Evolutionary conservation across 2,113 vertebrate genomes (phyloP).

Genomic region (Hypomesus transpacificus): DNA sequence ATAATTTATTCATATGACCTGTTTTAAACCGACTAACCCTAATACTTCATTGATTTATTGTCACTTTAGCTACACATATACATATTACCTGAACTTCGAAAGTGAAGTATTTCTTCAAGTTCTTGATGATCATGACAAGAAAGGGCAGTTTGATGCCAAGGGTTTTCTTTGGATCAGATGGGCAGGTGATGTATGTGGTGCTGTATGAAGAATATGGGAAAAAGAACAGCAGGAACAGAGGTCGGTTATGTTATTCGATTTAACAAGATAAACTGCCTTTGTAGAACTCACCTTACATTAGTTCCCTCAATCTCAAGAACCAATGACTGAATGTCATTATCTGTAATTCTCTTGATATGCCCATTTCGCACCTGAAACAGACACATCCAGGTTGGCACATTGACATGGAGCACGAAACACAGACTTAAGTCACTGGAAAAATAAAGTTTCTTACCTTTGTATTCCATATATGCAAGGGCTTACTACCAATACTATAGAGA

Average conservation of each 20-base stretch:
- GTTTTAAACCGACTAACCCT: too few relatives aligned
- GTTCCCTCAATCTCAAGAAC: constrained; percentile 85
- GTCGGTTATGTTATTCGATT: too few relatives aligned
- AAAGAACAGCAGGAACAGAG: too few relatives aligned
- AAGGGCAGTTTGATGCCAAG: constrained; percentile 85
- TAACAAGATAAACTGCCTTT: background rate
- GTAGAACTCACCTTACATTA: constrained; percentile 76
- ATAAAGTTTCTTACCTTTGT: constrained; percentile 70
- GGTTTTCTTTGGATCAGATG: constrained; percentile 86
- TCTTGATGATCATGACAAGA: constrained; percentile 89
- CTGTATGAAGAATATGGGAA: constrained; percentile 48
- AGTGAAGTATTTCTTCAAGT: constrained; percentile 88
- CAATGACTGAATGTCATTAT: constrained; percentile 85
- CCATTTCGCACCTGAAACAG: constrained; percentile 79
- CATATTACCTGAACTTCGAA: constrained; percentile 84
- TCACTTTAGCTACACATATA: too few relatives aligned
- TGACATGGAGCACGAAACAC: background rate
- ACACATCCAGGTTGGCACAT: background rate
- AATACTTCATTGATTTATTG: too few relatives aligned
- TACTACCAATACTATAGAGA: constrained; percentile 84
- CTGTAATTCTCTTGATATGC: constrained; percentile 84
- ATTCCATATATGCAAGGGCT: constrained; percentile 84
- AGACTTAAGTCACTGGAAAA: background rate
- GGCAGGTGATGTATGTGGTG: constrained; percentile 86
- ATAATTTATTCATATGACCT: too few relatives aligned